Evolutionary conservation across 2,797 vertebrate genomes (phyloP), one percentile per base, ranked within the genome.

Genomic region (Sebastes vulpes): DNA sequence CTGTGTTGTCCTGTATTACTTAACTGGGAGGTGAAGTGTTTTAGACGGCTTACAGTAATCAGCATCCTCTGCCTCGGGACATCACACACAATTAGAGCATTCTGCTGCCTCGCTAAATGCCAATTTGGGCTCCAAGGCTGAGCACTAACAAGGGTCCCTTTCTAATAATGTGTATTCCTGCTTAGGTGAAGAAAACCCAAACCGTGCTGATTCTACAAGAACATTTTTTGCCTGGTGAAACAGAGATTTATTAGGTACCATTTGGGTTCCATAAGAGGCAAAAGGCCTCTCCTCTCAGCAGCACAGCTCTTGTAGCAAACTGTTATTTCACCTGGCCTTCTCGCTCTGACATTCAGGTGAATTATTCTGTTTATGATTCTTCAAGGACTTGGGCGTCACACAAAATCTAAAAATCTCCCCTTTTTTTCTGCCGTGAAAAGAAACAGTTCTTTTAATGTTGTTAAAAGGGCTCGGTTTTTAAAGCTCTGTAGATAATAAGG

Each of bases 21-120:
- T 79, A 68, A 72, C 65, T 48, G 67, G 64, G 67, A 82, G 79
- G 65, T 85, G 76, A 82, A 72, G 35, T 74, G 52, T 83, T 91
- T 85, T 28, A 72, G 56, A 69, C 5, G 10, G 72, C 75, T 89
- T 85, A 79, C 83, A 82, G 88, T 89, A 82, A 89, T 89, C 86
- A 87, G 60, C 83, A 58, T 83, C 75, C 60, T 80, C 75, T 76
- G 80, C 90, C 86, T 86, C 11, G 29, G 86, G 81, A 90, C 79
- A 82, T 90, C 75, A 82, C 77, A 72, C 89, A 85, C 86, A 92
- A 94, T 93, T 94, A 95, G 84, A 79, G 38, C 76, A 75, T 92
- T 90, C 72, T 92, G 89, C 90, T 90, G 88, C 83, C 72, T 92
- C 57, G 72, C 91, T 91, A 91, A 94, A 94, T 89, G 84, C 83